phyloP scores from a whole-genome alignment of 1,140 invertebrate species.

The Metopolophium dirhodum region DNA sequence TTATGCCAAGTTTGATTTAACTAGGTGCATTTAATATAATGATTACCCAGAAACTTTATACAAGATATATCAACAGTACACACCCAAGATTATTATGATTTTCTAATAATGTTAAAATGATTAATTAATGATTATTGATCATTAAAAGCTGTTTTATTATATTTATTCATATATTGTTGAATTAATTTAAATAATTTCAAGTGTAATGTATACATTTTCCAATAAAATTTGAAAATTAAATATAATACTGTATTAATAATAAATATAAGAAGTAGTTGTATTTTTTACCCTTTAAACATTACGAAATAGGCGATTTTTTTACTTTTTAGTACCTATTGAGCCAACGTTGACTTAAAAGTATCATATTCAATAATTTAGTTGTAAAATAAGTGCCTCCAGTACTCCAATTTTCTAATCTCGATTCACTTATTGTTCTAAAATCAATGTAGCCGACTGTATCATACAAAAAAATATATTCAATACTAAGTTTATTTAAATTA shows the following conservation, averaged over 20 bases:
- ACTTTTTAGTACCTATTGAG: neutral
- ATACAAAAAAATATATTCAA: neutral
- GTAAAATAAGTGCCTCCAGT: neutral
- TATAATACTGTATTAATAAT: neutral
- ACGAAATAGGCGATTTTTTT: neutral
- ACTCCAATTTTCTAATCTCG: neutral
- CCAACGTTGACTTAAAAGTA: neutral
- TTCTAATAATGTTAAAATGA: neutral
- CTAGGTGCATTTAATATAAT: neutral
- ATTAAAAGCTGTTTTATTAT: neutral
- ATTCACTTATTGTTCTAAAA: neutral
- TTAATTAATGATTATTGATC: neutral
- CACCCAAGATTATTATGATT: neutral
- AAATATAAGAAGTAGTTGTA: neutral
- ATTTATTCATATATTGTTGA: neutral
- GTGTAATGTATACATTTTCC: neutral
- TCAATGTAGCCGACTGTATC: neutral
- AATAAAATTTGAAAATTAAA: neutral
- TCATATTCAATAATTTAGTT: neutral
- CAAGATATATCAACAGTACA: neutral
- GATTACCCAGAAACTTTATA: neutral
- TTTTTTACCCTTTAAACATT: neutral
- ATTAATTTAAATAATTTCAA: neutral
- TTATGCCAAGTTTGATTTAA: neutral
- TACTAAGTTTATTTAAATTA: neutral